phyloP scores from a whole-genome alignment of 2,113 vertebrate genomes.

The Tragelaphus buxtoni region DNA sequence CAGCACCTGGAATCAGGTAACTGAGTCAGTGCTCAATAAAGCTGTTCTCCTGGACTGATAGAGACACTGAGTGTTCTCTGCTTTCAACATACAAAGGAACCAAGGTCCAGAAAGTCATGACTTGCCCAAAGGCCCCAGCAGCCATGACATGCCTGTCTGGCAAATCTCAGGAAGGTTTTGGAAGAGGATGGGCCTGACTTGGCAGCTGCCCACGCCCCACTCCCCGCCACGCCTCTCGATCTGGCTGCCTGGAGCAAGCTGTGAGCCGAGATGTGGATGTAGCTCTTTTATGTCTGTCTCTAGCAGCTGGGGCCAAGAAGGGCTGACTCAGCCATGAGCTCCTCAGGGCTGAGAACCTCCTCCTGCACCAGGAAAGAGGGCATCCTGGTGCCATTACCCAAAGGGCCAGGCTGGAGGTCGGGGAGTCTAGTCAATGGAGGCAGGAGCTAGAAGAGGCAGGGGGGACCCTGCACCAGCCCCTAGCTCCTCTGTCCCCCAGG shows the following conservation, averaged over 20 bases:
- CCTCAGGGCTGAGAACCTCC: background rate
- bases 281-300: conserved; percentile 15
- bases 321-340: conserved; percentile 32
- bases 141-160: background rate
- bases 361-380: background rate
- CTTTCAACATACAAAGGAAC: background rate
- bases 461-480: accelerated
- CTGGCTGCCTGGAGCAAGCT: background rate
- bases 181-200: background rate
- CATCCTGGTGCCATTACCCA: background rate
- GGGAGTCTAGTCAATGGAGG: background rate
- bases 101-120: conserved; percentile 1
- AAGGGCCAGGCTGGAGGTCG: background rate
- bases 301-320: background rate
- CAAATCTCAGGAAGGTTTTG: background rate
- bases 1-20: background rate
- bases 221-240: background rate
- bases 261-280: background rate
- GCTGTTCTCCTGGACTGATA: background rate
- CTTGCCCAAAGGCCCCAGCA: background rate
- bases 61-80: background rate
- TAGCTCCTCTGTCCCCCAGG: background rate
- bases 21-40: background rate
- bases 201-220: background rate
- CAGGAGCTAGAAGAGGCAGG: background rate